Conservation (phyloP, 2,113 vertebrate species). For the Semicossyphus pulcher region DNA sequence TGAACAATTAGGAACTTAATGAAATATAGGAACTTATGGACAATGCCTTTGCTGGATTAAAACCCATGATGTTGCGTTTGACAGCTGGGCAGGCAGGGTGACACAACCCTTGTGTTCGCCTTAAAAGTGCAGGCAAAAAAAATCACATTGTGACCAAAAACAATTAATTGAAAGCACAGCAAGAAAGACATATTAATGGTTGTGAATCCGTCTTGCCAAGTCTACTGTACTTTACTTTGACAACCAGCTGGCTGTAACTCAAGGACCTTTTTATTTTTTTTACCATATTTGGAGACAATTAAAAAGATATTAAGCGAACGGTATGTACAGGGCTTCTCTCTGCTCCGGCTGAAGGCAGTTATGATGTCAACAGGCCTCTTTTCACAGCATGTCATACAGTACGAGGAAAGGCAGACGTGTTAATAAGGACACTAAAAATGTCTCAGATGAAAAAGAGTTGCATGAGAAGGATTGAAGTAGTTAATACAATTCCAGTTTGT, state of each 20-base stretch:
- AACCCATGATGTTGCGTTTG: not conserved
- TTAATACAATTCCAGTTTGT: no score
- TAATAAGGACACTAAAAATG: not conserved
- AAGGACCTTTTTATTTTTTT: not conserved
- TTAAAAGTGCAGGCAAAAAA: constrained; percentile 8
- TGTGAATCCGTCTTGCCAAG: not conserved
- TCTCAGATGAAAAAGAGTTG: no score
- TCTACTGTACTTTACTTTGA: not conserved
- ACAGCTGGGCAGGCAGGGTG: not conserved
- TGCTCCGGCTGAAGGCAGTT: not conserved
- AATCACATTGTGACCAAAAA: no score
- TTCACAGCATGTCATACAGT: not conserved
- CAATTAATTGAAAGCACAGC: no score
- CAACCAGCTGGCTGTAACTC: not conserved
- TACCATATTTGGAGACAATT: not conserved
- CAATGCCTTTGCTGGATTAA: no score
- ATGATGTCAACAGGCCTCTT: not conserved
- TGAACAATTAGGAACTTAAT: no score
- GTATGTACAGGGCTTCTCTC: no score
- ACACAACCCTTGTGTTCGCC: not conserved
- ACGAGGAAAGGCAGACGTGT: not conserved
- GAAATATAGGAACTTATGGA: no score
- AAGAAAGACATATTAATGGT: no score
- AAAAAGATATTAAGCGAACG: no score
- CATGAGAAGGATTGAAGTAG: no score